Evolutionary conservation across 1,140 invertebrate species (phyloP).

Genomic region (Macrostomum lignano): DNA sequence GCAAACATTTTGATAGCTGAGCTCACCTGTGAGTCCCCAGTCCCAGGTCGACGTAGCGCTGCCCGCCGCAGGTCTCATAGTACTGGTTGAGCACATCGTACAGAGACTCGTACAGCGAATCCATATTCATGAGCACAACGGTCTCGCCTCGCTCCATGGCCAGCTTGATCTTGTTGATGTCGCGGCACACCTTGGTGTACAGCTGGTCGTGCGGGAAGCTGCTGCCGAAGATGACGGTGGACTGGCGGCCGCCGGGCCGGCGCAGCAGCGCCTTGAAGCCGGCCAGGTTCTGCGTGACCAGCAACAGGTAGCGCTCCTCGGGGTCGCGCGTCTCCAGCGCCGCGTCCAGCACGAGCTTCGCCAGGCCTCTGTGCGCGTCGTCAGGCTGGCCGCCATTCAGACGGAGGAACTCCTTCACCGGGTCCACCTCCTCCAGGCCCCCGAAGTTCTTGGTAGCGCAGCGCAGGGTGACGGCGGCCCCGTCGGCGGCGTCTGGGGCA

Average conservation of each 20-base stretch:
- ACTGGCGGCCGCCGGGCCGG: no score
- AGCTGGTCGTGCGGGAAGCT: conserved; percentile 2
- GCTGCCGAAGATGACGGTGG: conserved; percentile 7
- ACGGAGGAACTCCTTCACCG: conserved; percentile 13
- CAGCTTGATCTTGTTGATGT: conserved; percentile 9
- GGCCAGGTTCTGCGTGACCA: conserved; percentile 5
- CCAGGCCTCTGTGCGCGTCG: no score
- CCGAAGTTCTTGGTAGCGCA: conserved; percentile 1
- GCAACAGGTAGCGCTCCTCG: conserved; percentile 7
- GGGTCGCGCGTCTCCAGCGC: conserved; percentile 9
- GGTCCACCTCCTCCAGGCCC: conserved; percentile 12
- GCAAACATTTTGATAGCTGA: no score
- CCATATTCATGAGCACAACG: no score
- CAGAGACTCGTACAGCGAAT: no score
- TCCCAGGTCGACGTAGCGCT: no score
- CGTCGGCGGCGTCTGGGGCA: no score
- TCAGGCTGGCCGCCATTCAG: no score
- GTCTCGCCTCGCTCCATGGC: conserved; percentile 9
- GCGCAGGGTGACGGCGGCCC: no score
- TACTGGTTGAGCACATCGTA: no score
- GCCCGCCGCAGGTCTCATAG: no score
- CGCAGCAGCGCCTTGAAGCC: conserved; percentile 3
- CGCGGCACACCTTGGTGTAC: conserved; percentile 9
- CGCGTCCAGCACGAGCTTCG: conserved; percentile 9
- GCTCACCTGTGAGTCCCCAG: no score